Base-by-base conservation (phyloP, 2,113 vertebrate genomes). In the Tragelaphus scriptus region DNA sequence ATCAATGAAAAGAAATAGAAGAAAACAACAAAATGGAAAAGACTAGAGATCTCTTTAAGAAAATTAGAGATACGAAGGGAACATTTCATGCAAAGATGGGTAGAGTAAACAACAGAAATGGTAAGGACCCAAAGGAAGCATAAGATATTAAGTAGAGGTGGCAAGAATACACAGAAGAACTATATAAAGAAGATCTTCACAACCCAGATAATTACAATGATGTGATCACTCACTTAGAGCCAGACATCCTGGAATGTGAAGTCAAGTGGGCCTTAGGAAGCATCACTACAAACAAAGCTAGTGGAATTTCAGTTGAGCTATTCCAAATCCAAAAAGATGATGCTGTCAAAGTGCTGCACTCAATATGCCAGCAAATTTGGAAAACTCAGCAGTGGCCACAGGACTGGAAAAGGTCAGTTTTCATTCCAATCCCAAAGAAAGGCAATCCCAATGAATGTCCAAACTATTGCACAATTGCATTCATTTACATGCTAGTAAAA, bases 211-310 rank as follows among this genome's bases (percentile, higher is more conserved):
- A 71, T 21, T n/a, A 71, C 0, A 0, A 71, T 71, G 65, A n/a
- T 71, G 17, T 71, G n/a, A 36, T 21, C 65, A 71, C n/a, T 36
- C 13, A 63, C 61, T 28, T 71, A 4, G 40, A 4, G 40, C 40
- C 40, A 4, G 4, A 4, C 4, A 40, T 4, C 4, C 4, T 40
- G 4, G 40, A 4, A 4, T 36, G 65, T 3, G 4, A 71, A 36
- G n/a, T 36, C 19, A 36, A 23, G 9, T 5, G 9, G 65, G n/a
- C 65, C n/a, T 36, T 71, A 36, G n/a, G 2, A 71, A 36, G n/a
- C 65, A 71, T 36, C n/a, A 23, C n/a, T 36, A 36, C 4, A 10
- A 71, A 36, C 17, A 36, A 71, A 71, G 65, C n/a, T 71, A 71
- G 19, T 36, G n/a, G 65, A 71, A 36, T 71, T 71, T 1, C 19